Evolutionary conservation across 2,113 vertebrate genomes (phyloP).

Genomic region (Hypanus sabinus): DNA sequence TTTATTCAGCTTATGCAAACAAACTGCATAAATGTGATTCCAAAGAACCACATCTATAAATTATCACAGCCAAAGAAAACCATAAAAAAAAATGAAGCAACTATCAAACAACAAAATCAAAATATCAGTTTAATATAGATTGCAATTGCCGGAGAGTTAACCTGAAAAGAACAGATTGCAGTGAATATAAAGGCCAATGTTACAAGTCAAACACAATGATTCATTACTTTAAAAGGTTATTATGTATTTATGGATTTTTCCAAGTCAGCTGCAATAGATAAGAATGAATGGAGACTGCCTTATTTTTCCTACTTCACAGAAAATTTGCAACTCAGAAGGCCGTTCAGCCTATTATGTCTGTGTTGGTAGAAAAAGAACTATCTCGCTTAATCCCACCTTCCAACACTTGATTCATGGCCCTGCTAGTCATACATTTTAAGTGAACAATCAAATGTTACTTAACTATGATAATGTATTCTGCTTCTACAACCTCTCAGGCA

Average conservation of each 20-base stretch:
- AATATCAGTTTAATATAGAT: slow-evolving; percentile 35
- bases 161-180: slow-evolving; percentile 32
- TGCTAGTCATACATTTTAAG: too few species aligned
- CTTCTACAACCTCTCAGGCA: too few species aligned
- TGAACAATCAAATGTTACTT: too few species aligned
- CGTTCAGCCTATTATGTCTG: too few species aligned
- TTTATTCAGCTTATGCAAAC: slow-evolving; percentile 36
- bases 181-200: slow-evolving; percentile 9
- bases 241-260: slow-evolving; percentile 30
- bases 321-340: too few species aligned
- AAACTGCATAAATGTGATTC: slow-evolving; percentile 30
- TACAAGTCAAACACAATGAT: slow-evolving; percentile 27
- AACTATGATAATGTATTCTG: too few species aligned
- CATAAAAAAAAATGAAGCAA: slow-evolving; percentile 24
- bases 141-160: slow-evolving; percentile 29
- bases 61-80: slow-evolving; percentile 27
- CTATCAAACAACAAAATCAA: slow-evolving; percentile 21
- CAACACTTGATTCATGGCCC: too few species aligned
- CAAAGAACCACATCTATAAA: slow-evolving; percentile 28
- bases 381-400: too few species aligned
- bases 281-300: not conserved
- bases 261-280: slow-evolving; percentile 32
- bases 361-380: too few species aligned
- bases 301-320: not conserved
- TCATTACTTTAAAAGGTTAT: slow-evolving; percentile 33